Percentiles rank a stretch among this genome's conserved stretches.
Evolutionary conservation across 92 coral and sea anemone genomes (phyloP).

Genomic region (Zoanthus solanderi): DNA sequence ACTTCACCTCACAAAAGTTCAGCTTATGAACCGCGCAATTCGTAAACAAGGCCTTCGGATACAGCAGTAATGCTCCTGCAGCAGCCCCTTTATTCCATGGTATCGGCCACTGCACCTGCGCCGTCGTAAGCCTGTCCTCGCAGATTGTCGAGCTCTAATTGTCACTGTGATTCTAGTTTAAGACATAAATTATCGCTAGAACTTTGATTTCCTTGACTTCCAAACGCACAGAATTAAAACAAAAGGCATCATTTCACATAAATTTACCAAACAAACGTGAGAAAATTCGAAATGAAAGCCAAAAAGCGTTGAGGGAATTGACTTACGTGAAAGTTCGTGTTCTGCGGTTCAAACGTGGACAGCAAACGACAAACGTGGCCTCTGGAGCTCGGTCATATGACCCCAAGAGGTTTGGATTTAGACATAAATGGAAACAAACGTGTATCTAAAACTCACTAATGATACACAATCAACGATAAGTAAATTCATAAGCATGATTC

Average conservation of each 20-base stretch:
- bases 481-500: slow-evolving; percentile 59
- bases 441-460: neutral
- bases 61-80: too few relatives aligned
- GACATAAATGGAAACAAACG: slow-evolving; percentile 12
- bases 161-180: neutral
- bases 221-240: slow-evolving; percentile 11
- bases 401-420: neutral
- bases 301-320: slow-evolving; percentile 11
- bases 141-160: too few relatives aligned
- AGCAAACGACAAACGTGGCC: slow-evolving; percentile 11
- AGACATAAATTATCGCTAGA: neutral
- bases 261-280: slow-evolving; percentile 12
- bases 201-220: slow-evolving; percentile 3
- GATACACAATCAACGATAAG: slow-evolving; percentile 63
- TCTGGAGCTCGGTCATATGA: neutral
- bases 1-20: too few relatives aligned
- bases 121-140: too few relatives aligned
- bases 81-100: too few relatives aligned
- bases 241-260: slow-evolving; percentile 21
- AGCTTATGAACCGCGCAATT: too few relatives aligned
- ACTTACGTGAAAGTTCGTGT: neutral
- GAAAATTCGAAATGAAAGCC: neutral
- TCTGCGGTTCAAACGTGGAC: slow-evolving; percentile 10
- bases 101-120: too few relatives aligned
- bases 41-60: too few relatives aligned